Percentiles rank a stretch among this genome's conserved stretches.
Conservation (phyloP, 2,797 vertebrate genomes). For the Sciurus carolinensis region DNA sequence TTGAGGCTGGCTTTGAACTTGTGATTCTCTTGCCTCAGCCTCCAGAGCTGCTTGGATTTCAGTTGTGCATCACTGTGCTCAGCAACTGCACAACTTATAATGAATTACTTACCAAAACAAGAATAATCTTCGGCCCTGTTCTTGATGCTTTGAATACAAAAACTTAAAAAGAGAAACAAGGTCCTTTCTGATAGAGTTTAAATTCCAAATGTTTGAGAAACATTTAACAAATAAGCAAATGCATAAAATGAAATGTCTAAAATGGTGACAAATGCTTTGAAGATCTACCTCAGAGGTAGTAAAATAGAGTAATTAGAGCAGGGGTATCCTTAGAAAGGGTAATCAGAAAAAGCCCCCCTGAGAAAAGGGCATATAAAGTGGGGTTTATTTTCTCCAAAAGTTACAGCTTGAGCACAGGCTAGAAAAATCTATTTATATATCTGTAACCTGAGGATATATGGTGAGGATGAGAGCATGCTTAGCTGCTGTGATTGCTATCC, state of each 20-base stretch:
- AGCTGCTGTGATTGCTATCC: neutral
- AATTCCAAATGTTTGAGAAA: slow-evolving; percentile 9
- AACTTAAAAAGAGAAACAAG: neutral
- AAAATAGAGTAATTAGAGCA: neutral
- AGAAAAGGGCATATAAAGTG: neutral
- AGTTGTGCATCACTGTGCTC: too few relatives aligned
- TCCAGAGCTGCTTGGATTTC: too few relatives aligned
- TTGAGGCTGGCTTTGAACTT: too few relatives aligned
- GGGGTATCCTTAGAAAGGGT: neutral
- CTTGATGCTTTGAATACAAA: slow-evolving; percentile 31
- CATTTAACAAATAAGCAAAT: neutral
- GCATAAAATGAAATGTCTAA: neutral
- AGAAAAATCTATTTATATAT: neutral
- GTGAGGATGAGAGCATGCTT: neutral
- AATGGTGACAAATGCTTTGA: slow-evolving; percentile 3
- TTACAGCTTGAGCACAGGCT: neutral
- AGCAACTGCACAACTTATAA: neutral
- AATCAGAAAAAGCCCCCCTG: neutral
- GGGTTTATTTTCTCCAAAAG: neutral
- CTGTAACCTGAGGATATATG: neutral
- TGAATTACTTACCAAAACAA: slow-evolving; percentile 40
- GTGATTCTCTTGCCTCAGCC: too few relatives aligned
- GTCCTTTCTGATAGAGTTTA: neutral
- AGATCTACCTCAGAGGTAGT: neutral
- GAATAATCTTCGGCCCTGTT: neutral